These are phyloP conservation scores for Rhynchotus rufescens DNA, from an alignment of 2,797 vertebrate species.

Conservation along the genomic window DNA sequence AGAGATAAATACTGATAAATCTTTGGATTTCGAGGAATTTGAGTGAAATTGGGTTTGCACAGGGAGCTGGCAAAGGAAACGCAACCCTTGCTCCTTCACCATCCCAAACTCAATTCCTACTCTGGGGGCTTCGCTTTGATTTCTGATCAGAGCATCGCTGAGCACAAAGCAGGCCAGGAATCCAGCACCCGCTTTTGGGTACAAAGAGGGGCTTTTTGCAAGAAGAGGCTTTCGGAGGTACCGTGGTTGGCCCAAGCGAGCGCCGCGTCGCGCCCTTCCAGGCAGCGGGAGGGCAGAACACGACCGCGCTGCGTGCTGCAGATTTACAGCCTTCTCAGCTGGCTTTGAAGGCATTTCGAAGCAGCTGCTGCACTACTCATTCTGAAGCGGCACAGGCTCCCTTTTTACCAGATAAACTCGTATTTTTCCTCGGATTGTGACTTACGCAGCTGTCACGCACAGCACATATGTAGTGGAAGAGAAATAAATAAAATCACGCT, in stretches of 20 bases:
- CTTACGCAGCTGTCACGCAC: neutral
- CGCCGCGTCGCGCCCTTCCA: neutral
- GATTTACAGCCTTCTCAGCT: neutral
- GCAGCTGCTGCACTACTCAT: constrained; percentile 14
- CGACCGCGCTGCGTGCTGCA: neutral
- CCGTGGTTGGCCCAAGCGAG: neutral
- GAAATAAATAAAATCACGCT: neutral
- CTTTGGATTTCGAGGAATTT: neutral
- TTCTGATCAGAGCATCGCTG: neutral
- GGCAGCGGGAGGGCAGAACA: neutral
- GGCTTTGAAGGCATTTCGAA: constrained; percentile 12
- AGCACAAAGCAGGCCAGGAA: neutral
- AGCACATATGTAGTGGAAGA: neutral
- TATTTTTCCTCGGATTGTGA: neutral
- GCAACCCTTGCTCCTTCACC: neutral
- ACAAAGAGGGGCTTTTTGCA: neutral
- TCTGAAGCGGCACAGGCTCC: neutral
- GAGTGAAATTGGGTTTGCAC: neutral
- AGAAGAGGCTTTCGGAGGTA: neutral
- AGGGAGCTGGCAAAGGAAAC: neutral
- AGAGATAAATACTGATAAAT: neutral
- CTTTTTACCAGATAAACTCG: neutral
- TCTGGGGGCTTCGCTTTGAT: neutral
- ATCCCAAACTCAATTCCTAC: neutral
- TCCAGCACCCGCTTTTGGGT: neutral